Conservation (phyloP, 2,888 invertebrate genomes). For the Aphidoletes aphidimyza region DNA sequence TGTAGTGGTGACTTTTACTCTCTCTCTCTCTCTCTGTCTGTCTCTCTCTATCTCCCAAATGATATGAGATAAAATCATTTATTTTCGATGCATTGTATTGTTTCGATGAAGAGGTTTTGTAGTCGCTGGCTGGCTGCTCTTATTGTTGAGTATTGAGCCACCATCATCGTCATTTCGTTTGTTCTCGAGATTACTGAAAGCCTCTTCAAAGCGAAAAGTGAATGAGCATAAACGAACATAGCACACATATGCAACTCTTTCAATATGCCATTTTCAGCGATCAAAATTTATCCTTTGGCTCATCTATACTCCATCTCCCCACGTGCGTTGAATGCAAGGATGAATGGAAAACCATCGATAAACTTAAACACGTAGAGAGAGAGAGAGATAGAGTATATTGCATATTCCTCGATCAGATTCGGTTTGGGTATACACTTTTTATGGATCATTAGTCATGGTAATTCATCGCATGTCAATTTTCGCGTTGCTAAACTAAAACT, state of each 20-base stretch:
- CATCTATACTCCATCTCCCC: background rate
- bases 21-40: background rate
- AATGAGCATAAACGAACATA: background rate
- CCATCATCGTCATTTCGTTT: background rate
- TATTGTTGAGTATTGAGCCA: background rate
- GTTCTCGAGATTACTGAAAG: constrained; percentile 16
- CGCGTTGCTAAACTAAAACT: background rate
- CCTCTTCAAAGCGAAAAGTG: background rate
- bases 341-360: constrained; percentile 24
- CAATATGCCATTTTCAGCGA: constrained; percentile 43
- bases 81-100: constrained; percentile 43
- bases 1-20: background rate
- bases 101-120: no score
- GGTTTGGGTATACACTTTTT: background rate
- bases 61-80: constrained; percentile 45
- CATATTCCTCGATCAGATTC: background rate
- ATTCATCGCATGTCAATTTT: constrained; percentile 29
- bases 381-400: background rate
- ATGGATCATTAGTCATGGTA: constrained; percentile 42
- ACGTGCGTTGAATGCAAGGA: background rate
- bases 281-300: constrained; percentile 43
- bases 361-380: background rate
- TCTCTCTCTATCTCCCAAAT: background rate
- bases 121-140: background rate
- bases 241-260: constrained; percentile 25